Conservation (phyloP, 2,113 vertebrate species). For the Hiodon tergisus region DNA sequence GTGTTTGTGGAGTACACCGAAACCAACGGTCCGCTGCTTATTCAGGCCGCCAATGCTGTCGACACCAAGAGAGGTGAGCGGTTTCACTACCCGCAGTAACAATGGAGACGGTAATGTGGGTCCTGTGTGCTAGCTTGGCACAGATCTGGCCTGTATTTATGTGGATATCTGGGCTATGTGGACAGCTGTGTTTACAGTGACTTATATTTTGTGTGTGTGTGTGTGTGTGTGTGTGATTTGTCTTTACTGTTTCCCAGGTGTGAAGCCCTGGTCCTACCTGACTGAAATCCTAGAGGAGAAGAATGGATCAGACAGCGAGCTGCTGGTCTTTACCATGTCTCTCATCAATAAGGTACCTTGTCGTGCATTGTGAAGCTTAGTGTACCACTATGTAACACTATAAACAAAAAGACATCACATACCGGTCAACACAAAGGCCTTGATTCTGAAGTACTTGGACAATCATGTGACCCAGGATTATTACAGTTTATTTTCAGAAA, state of each 20-base stretch:
- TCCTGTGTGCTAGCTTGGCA: too few species aligned
- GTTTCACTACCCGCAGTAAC: too few species aligned
- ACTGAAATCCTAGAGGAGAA: slow-evolving; percentile 77
- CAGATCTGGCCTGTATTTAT: not conserved
- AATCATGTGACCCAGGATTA: too few species aligned
- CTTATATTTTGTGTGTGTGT: not conserved
- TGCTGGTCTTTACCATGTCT: slow-evolving; percentile 80
- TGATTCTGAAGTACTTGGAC: too few species aligned
- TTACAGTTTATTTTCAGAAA: too few species aligned
- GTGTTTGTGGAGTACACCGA: slow-evolving; percentile 92
- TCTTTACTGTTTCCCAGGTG: slow-evolving; percentile 48
- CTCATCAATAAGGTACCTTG: slow-evolving; percentile 87
- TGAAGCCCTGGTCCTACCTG: slow-evolving; percentile 73
- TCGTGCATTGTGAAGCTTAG: not conserved
- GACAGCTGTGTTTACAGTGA: too few species aligned
- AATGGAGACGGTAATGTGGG: too few species aligned
- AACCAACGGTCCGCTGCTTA: slow-evolving; percentile 76
- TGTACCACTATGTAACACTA: not conserved
- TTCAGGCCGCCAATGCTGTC: slow-evolving; percentile 69
- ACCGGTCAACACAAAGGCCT: too few species aligned
- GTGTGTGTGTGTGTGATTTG: not conserved
- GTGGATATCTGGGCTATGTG: not conserved
- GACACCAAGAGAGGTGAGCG: slow-evolving; percentile 68
- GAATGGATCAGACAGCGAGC: slow-evolving; percentile 75
- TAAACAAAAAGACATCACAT: not conserved